These are phyloP conservation scores for Torymus texanus DNA, from an alignment of 2,888 invertebrate species.

Conservation along the genomic window DNA sequence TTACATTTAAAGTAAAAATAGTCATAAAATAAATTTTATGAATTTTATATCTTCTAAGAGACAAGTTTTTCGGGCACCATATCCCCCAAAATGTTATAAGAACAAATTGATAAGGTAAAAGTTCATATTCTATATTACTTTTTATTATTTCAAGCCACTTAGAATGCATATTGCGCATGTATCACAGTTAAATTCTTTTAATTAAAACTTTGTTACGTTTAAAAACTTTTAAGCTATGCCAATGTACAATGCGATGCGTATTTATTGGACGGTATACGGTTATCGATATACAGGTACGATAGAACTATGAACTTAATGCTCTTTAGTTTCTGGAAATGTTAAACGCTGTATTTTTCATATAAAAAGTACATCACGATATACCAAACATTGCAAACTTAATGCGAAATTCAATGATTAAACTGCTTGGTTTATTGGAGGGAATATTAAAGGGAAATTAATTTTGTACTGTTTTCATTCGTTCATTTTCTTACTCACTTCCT, in stretches of 20 bases:
- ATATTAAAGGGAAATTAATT: too few relatives aligned
- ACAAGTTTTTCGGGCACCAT: constrained; percentile 38
- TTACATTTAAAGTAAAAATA: constrained; percentile 8
- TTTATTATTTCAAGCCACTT: background rate
- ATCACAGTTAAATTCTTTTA: background rate
- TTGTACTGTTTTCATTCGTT: background rate
- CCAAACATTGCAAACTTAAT: too few relatives aligned
- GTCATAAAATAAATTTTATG: constrained; percentile 12
- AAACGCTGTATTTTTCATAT: too few relatives aligned
- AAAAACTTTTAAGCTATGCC: background rate
- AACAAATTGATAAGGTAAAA: constrained; percentile 33
- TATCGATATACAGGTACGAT: too few relatives aligned
- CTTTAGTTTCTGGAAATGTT: too few relatives aligned
- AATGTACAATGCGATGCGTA: too few relatives aligned
- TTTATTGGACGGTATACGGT: too few relatives aligned
- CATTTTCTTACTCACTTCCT: constrained; percentile 8
- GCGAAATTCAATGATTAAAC: too few relatives aligned
- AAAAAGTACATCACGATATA: too few relatives aligned
- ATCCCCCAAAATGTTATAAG: constrained; percentile 33
- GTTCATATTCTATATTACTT: constrained; percentile 16
- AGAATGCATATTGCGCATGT: too few relatives aligned
- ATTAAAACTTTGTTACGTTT: background rate
- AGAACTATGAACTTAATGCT: too few relatives aligned
- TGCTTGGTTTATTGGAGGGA: too few relatives aligned
- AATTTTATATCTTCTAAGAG: background rate